Conservation (phyloP, 2,113 vertebrate species). For the Saimiri boliviensis region DNA sequence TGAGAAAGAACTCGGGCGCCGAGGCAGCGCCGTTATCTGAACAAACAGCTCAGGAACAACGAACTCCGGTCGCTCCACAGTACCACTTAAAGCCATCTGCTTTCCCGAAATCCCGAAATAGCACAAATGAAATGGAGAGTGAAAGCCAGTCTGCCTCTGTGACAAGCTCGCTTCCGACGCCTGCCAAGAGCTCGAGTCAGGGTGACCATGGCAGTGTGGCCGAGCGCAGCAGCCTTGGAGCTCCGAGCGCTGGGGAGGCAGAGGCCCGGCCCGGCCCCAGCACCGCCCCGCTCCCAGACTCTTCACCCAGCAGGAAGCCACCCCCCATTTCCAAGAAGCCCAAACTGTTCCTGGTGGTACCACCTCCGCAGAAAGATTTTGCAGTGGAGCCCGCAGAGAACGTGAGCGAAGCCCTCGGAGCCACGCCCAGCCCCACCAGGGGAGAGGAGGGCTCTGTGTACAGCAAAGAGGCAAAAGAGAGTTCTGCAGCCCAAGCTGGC, state of each 20-base stretch:
- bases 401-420: conserved; percentile 75
- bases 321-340: conserved; percentile 95
- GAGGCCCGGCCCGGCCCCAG: conserved; percentile 46
- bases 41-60: conserved; percentile 83
- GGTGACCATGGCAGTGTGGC: conserved; percentile 55
- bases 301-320: conserved; percentile 90
- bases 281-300: conserved; percentile 52
- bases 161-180: conserved; percentile 79
- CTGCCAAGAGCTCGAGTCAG: conserved; percentile 78
- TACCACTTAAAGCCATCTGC: conserved; percentile 82
- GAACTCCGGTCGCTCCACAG: conserved; percentile 69
- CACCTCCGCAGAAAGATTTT: conserved; percentile 84
- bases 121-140: conserved; percentile 78
- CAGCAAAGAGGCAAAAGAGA: conserved; percentile 69
- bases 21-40: conserved; percentile 72
- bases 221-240: not conserved
- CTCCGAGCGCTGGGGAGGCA: conserved; percentile 39
- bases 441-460: conserved; percentile 77
- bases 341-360: conserved; percentile 88
- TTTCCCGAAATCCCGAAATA: conserved; percentile 81
- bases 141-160: conserved; percentile 82
- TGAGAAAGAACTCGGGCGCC: conserved; percentile 83
- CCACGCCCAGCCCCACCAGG: conserved; percentile 68
- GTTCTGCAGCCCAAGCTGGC: conserved; percentile 72
- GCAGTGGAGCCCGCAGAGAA: conserved; percentile 80